Percentiles rank a stretch among this genome's conserved stretches.
These are phyloP conservation scores for Drosophila kanapiae DNA, from an alignment of 1,140 invertebrate species.

Conservation along the genomic window DNA sequence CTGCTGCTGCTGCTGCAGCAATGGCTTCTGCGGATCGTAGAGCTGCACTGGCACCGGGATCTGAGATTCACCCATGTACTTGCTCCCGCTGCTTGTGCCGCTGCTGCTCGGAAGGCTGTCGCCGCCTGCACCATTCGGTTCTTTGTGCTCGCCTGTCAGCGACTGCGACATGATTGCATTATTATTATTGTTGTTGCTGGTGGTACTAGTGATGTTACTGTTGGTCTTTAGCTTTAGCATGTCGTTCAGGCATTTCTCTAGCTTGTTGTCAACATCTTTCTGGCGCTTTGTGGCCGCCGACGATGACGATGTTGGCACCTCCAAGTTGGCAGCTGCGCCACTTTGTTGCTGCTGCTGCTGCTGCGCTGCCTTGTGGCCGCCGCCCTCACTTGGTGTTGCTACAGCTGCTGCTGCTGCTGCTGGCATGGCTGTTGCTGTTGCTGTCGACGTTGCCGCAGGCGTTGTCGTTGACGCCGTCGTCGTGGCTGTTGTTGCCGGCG, in stretches of 20 bases:
- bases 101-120: slow-evolving; percentile 33
- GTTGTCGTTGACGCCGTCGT: slow-evolving; percentile 28
- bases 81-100: slow-evolving; percentile 36
- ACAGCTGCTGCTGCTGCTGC: slow-evolving; percentile 13
- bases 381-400: slow-evolving; percentile 25
- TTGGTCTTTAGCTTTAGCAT: slow-evolving; percentile 80
- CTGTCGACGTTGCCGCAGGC: slow-evolving; percentile 4
- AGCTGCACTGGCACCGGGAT: slow-evolving; percentile 75
- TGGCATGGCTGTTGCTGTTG: slow-evolving; percentile 13
- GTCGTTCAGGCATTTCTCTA: slow-evolving; percentile 82
- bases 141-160: slow-evolving; percentile 69
- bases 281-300: slow-evolving; percentile 75
- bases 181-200: slow-evolving; percentile 37
- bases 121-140: slow-evolving; percentile 28
- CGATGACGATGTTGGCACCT: slow-evolving; percentile 42
- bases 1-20: slow-evolving; percentile 68
- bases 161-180: slow-evolving; percentile 63
- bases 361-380: slow-evolving; percentile 35
- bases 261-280: slow-evolving; percentile 83
- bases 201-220: slow-evolving; percentile 29
- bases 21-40: slow-evolving; percentile 70
- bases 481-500: slow-evolving; percentile 30
- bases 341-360: slow-evolving; percentile 35
- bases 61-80: slow-evolving; percentile 61
- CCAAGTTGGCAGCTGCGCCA: slow-evolving; percentile 34